phyloP scores from a whole-genome alignment of 2,797 vertebrate genomes.

The Lepilemur septentrionalis region DNA sequence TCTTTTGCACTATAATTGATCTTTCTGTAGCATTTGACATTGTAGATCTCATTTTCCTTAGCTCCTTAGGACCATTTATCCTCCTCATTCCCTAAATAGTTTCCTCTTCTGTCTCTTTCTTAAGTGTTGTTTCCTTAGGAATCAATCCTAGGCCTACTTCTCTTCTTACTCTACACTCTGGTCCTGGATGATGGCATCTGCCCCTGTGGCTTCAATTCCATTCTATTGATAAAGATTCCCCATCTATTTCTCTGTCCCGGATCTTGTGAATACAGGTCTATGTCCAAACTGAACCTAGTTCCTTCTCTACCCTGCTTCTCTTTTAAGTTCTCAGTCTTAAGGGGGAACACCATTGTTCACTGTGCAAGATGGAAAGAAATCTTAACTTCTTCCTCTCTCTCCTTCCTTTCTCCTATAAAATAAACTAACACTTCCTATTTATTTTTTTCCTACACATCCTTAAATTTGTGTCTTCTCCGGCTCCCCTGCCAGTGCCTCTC shows the following conservation, averaged over 20 bases:
- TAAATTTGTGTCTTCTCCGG: not conserved
- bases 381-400: not conserved
- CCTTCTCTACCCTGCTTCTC: not conserved
- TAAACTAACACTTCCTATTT: not conserved
- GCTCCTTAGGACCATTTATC: not conserved
- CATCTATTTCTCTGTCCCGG: not conserved
- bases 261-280: not conserved
- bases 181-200: not conserved
- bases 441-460: not conserved
- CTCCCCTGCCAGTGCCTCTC: not conserved
- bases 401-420: not conserved
- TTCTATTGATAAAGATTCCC: not conserved
- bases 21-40: constrained; percentile 9
- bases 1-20: not conserved
- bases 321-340: not conserved
- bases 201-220: not conserved
- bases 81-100: not conserved
- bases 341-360: not conserved
- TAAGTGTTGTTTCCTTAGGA: not conserved
- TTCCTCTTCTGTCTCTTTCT: not conserved
- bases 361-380: not conserved
- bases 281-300: not conserved
- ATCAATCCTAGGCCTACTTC: not conserved
- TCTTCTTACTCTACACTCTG: not conserved
- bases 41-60: not conserved